Evolutionary conservation across 2,113 vertebrate genomes (phyloP).

Genomic region (Anser brachyrhynchus): DNA sequence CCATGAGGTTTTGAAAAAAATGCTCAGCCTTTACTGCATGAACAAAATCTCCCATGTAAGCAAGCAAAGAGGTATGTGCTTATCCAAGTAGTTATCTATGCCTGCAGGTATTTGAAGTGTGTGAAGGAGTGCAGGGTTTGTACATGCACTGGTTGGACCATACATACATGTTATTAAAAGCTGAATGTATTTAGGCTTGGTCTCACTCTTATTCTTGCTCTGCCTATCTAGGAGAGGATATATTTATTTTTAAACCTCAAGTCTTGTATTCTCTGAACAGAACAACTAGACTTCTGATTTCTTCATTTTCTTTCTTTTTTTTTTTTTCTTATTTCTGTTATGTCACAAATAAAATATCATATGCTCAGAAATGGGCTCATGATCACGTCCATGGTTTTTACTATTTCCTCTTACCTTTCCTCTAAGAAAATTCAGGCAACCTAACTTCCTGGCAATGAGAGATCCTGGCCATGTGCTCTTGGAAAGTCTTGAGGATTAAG

Average conservation of each 20-base stretch:
- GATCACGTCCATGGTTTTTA: neutral
- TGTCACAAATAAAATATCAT: neutral
- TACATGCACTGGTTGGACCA: constrained; percentile 46
- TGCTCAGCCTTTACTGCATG: constrained; percentile 30
- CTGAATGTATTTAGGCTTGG: neutral
- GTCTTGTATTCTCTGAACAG: neutral
- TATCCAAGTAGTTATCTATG: constrained; percentile 65
- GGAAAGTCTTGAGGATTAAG: neutral
- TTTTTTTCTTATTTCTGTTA: neutral
- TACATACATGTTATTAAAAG: constrained; percentile 43
- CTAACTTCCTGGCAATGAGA: neutral
- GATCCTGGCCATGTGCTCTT: neutral
- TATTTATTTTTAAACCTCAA: constrained; percentile 1
- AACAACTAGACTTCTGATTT: neutral
- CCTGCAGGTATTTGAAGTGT: constrained; percentile 65
- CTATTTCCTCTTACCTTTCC: neutral
- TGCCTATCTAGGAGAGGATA: neutral
- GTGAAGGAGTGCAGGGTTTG: constrained; percentile 58
- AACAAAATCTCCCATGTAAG: constrained; percentile 68
- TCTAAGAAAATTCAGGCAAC: neutral
- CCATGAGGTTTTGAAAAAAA: constrained; percentile 39
- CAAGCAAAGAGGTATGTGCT: constrained; percentile 63
- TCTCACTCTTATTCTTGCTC: neutral
- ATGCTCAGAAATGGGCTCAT: neutral
- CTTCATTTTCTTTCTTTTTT: neutral